phyloP scores from a whole-genome alignment of 1,140 invertebrate species.

The Drusus annulatus region DNA sequence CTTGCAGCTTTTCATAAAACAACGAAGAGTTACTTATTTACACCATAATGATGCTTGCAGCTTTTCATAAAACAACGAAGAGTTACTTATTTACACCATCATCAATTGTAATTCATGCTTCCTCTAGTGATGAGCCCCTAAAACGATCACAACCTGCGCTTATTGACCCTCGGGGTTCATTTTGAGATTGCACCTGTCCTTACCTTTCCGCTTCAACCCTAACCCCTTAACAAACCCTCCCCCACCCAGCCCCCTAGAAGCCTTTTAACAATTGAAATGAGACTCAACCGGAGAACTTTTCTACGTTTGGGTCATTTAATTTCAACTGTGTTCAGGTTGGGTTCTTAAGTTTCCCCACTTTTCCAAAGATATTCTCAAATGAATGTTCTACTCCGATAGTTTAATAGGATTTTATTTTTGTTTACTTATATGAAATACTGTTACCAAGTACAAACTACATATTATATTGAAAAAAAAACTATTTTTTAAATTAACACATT shows the following conservation, averaged over 20 bases:
- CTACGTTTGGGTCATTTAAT: background rate
- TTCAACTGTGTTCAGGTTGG: background rate
- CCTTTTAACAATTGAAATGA: constrained; percentile 55
- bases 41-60: too few species aligned
- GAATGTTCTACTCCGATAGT: too few species aligned
- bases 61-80: background rate
- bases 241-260: background rate
- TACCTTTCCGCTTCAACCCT: constrained; percentile 44
- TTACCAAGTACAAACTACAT: too few species aligned
- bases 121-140: background rate
- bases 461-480: too few species aligned
- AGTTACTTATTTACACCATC: background rate
- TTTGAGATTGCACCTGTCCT: constrained; percentile 50
- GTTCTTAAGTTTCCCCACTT: background rate
- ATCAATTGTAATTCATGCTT: background rate
- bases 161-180: constrained; percentile 22
- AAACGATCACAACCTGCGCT: background rate
- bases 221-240: constrained; percentile 17
- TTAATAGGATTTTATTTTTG: too few species aligned
- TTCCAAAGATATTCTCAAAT: too few species aligned
- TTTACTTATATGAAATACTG: too few species aligned
- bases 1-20: background rate
- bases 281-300: constrained; percentile 37
- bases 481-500: too few species aligned
- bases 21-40: background rate